Evolutionary conservation across 37 sponge, comb jelly and placozoan species (phyloP).

Genomic region (Diacarnus erythraeanus): DNA sequence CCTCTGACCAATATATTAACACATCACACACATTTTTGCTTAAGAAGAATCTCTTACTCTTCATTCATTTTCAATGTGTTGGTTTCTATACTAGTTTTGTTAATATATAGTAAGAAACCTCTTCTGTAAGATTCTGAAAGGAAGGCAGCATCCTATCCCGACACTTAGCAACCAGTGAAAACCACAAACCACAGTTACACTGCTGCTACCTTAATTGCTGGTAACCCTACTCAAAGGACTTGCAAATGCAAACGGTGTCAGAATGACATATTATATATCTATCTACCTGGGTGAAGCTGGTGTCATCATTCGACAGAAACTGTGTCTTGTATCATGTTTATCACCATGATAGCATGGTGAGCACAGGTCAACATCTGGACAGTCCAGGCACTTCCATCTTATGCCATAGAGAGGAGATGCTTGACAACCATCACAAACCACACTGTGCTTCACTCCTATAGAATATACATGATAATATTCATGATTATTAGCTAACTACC

Average conservation of each 20-base stretch:
- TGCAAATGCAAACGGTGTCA: not conserved
- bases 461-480: not conserved
- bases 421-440: slow-evolving; percentile 74
- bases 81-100: too few species aligned
- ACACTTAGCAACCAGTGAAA: too few species aligned
- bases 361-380: slow-evolving; percentile 65
- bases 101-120: too few species aligned
- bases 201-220: too few species aligned
- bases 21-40: too few species aligned
- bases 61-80: too few species aligned
- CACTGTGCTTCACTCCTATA: slow-evolving; percentile 70
- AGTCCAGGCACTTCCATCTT: slow-evolving; percentile 76
- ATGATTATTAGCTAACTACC: not conserved
- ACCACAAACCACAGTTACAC: too few species aligned
- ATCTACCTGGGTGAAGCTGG: slow-evolving; percentile 56
- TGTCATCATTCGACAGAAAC: slow-evolving; percentile 52
- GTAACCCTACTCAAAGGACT: too few species aligned
- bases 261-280: not conserved
- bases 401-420: slow-evolving; percentile 71
- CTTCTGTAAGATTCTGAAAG: too few species aligned
- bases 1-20: too few species aligned
- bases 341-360: slow-evolving; percentile 88
- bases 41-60: too few species aligned
- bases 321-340: slow-evolving; percentile 69
- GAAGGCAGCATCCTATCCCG: too few species aligned